Conservation (phyloP, 2,113 vertebrate species). For the Cynopterus brachyotis region DNA sequence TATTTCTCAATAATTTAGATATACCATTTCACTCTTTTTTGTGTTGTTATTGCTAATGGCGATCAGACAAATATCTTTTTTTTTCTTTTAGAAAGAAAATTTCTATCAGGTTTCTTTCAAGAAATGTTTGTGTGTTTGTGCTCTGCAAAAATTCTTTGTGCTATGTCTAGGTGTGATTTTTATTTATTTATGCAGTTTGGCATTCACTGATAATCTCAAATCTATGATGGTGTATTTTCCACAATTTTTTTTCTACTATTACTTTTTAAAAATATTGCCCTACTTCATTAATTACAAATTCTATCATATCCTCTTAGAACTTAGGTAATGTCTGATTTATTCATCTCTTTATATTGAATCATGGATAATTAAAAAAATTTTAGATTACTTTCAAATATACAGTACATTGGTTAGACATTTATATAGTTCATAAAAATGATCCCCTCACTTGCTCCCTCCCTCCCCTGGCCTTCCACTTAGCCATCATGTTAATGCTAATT, state of each 20-base stretch:
- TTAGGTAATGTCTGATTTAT: background rate
- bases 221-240: background rate
- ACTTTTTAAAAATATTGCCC: background rate
- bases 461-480: no score
- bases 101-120: background rate
- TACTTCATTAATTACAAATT: background rate
- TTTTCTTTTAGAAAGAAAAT: background rate
- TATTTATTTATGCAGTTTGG: background rate
- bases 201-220: background rate
- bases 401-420: no score
- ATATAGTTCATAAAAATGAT: no score
- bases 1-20: background rate
- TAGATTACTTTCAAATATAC: no score
- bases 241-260: background rate
- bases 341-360: background rate
- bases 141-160: background rate
- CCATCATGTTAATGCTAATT: no score
- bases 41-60: background rate
- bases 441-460: no score
- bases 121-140: background rate
- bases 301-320: background rate
- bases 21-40: background rate
- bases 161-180: background rate
- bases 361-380: no score
- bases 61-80: background rate